Conservation (phyloP, 2,888 invertebrate genomes). For the Sphinx pinastri region DNA sequence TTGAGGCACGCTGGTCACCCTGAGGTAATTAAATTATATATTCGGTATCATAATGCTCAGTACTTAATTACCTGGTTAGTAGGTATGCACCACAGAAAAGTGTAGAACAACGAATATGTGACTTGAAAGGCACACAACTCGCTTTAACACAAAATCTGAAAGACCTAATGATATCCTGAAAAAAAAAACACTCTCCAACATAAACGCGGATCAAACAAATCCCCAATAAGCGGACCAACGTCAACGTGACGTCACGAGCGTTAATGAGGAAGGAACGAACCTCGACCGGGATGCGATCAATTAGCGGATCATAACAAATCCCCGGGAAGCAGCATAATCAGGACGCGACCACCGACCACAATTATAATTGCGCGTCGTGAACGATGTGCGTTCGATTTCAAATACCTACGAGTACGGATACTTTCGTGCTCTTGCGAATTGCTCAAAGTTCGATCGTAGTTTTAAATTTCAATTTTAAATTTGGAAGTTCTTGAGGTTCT, state of each 20-base stretch:
- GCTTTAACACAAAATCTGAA: too few species aligned
- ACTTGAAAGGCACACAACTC: too few species aligned
- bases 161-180: too few species aligned
- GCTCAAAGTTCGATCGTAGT: too few species aligned
- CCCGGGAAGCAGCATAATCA: slow-evolving; percentile 70
- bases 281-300: slow-evolving; percentile 79
- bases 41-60: too few species aligned
- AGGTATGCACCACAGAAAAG: too few species aligned
- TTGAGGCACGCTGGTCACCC: too few species aligned
- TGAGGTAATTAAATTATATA: too few species aligned
- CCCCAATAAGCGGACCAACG: slow-evolving; percentile 16
- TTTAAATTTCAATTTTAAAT: background rate
- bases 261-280: slow-evolving; percentile 82
- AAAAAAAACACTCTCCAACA: background rate
- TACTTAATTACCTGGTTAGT: too few species aligned
- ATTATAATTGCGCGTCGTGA: slow-evolving; percentile 34
- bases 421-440: background rate
- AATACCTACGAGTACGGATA: background rate
- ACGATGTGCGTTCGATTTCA: slow-evolving; percentile 15
- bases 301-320: slow-evolving; percentile 83
- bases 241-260: slow-evolving; percentile 47
- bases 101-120: too few species aligned
- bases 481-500: background rate
- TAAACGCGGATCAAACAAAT: background rate
- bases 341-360: slow-evolving; percentile 56